Evolutionary conservation across 1,140 invertebrate species (phyloP).

Genomic region (Lucilia sericata): DNA sequence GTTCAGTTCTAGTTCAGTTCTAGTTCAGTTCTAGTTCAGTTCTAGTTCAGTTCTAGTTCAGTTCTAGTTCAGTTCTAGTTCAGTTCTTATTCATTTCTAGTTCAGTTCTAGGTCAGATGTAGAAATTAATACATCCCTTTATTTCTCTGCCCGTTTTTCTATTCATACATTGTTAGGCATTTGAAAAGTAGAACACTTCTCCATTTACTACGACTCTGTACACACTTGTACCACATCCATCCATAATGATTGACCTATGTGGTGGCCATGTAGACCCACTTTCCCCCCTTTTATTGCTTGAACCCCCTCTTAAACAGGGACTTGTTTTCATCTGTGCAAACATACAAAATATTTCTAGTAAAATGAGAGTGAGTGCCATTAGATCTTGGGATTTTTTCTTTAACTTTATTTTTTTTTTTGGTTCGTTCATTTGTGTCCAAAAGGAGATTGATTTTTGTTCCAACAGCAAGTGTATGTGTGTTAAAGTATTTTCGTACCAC

Average conservation of each 20-base stretch:
- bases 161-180: slow-evolving; percentile 8
- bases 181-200: slow-evolving; percentile 24
- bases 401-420: not conserved
- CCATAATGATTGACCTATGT: slow-evolving; percentile 11
- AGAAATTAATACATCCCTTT: not conserved
- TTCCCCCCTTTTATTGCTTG: not conserved
- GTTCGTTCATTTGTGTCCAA: not conserved
- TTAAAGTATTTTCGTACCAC: too few relatives aligned
- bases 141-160: not conserved
- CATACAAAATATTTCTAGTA: not conserved
- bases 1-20: too few relatives aligned
- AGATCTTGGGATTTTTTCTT: not conserved
- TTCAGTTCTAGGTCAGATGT: too few relatives aligned
- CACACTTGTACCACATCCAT: not conserved
- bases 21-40: too few relatives aligned
- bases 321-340: not conserved
- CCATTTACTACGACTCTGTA: not conserved
- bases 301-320: not conserved
- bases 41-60: too few relatives aligned
- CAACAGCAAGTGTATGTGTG: too few relatives aligned
- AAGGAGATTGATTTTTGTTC: slow-evolving; percentile 6
- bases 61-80: too few relatives aligned
- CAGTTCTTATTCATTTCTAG: too few relatives aligned
- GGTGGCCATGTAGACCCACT: not conserved
- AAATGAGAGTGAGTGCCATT: slow-evolving; percentile 21